Evolutionary conservation across 2,888 invertebrate genomes (phyloP).

Genomic region (Hirudinaria manillensis): DNA sequence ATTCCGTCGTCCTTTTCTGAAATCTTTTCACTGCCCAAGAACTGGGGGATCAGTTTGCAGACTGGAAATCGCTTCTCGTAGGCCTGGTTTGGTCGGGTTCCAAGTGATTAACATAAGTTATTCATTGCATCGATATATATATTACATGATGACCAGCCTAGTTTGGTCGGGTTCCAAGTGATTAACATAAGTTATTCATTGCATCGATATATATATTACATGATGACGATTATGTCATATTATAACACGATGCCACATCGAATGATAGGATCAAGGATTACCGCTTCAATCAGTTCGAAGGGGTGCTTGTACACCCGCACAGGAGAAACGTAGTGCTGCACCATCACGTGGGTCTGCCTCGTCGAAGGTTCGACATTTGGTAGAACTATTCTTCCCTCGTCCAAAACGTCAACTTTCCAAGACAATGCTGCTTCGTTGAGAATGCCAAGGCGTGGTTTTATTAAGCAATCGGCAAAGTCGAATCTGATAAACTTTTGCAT

Average conservation of each 20-base stretch:
- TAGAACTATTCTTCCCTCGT: neutral
- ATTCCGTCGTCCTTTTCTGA: constrained; percentile 75
- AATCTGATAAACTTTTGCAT: too few relatives aligned
- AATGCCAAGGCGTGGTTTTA: too few relatives aligned
- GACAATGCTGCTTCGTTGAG: too few relatives aligned
- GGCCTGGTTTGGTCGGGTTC: constrained; percentile 62
- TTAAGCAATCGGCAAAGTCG: too few relatives aligned
- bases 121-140: neutral
- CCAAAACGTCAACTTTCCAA: too few relatives aligned
- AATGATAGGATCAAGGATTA: constrained; percentile 58
- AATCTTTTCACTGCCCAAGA: constrained; percentile 76
- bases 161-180: too few relatives aligned
- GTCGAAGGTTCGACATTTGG: neutral
- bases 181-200: too few relatives aligned
- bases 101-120: neutral
- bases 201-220: too few relatives aligned
- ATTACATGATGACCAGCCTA: constrained; percentile 21
- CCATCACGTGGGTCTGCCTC: too few relatives aligned
- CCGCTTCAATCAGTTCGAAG: constrained; percentile 92
- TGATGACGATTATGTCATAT: too few relatives aligned
- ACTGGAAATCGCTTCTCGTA: constrained; percentile 87
- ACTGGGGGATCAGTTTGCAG: constrained; percentile 88
- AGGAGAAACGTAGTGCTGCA: constrained; percentile 89
- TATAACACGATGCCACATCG: too few relatives aligned
- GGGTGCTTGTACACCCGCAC: constrained; percentile 89